Conservation (phyloP, 2,113 vertebrate genomes). For the Pachyramphus minor region DNA sequence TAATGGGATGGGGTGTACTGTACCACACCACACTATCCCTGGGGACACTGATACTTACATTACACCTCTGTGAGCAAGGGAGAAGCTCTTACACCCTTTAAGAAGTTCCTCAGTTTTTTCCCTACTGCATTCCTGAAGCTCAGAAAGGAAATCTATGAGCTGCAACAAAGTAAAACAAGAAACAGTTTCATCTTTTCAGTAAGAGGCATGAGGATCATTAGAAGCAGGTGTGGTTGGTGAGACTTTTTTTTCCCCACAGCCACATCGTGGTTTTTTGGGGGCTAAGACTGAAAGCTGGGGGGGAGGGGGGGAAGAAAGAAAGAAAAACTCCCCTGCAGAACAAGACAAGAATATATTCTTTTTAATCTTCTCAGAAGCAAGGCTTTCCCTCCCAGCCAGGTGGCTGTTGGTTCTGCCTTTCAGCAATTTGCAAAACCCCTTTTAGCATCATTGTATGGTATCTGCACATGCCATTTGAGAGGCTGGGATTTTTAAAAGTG, state of each 20-base stretch:
- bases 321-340: background rate
- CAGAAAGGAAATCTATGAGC: background rate
- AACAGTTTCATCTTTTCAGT: background rate
- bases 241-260: background rate
- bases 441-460: background rate
- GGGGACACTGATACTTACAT: rapidly evolving
- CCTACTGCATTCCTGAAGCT: background rate
- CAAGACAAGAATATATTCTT: background rate
- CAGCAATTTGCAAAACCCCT: constrained; percentile 6
- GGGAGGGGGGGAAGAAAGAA: too few species aligned
- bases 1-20: background rate
- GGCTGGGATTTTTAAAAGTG: background rate
- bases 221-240: background rate
- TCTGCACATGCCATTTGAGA: constrained; percentile 1
- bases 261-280: background rate
- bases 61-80: background rate
- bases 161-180: background rate
- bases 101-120: background rate
- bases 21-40: too few species aligned
- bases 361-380: background rate
- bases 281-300: background rate
- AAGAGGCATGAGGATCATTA: background rate
- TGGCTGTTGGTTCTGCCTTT: background rate
- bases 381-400: background rate
- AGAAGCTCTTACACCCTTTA: background rate